Base-by-base conservation (phyloP, 2,113 vertebrate genomes). In the Nycticorax nycticorax region DNA sequence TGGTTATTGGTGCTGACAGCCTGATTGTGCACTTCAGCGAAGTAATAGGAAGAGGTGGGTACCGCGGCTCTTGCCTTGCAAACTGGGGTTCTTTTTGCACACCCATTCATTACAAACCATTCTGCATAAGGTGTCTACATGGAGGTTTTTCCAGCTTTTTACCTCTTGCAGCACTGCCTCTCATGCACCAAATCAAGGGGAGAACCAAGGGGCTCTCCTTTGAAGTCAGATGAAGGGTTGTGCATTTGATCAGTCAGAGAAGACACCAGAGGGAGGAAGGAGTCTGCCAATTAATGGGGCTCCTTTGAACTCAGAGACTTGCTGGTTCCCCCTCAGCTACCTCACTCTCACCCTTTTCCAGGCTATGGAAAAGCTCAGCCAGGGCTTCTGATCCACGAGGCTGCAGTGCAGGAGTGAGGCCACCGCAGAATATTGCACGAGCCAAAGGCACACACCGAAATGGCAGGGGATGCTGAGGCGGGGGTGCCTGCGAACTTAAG, bases 11-110 rank as follows among this genome's bases (percentile, higher is more conserved):
- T 93, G 97, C 99, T 3, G 99, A 99, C 48, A 98, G 98, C 93
- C 99, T 99, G 93, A 98, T 99, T 47, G 98, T 99, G 55, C 99
- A 99, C 96, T 98, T 99, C 93, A 99, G 97, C 71, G 98, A 99
- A 98, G 98, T 99, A 92, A 99, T 99, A 92, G 99, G 99, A 97
- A 98, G 99, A 99, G 99, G 99, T 99, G 97, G 96, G 99, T 98
- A 73, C 96, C 89, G 76, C 21, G 26, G 45, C 37, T 90, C 50
- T 52, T 41, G 57, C 45, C 63, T 45, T 67, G 82, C 91, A 82
- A 92, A 85, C 75, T 80, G 75, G 39, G 18, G 8, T 77, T 94
- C 37, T 57, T 96, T 96, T n/a, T 60, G 30, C 23, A 23, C 18
- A 50, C 11, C 8, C 21, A 5, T 74, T 85, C 30, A 14, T 66